phyloP scores from a whole-genome alignment of 2,797 vertebrate species.

The Sarcophilus harrisii region DNA sequence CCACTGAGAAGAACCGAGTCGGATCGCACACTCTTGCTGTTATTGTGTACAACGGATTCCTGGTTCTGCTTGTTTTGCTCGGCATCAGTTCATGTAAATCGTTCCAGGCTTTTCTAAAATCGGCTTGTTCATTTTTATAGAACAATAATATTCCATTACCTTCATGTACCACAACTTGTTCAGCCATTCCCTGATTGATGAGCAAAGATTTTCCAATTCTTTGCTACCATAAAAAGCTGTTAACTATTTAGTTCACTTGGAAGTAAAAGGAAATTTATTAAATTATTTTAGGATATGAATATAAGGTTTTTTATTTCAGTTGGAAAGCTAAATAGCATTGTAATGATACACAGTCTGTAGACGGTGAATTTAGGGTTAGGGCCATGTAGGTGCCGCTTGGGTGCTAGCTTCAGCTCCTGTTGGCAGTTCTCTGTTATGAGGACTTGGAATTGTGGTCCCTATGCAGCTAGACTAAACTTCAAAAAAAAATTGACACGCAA shows the following conservation, averaged over 20 bases:
- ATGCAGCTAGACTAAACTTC: background rate
- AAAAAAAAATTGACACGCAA: background rate
- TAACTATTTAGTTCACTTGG: slow-evolving; percentile 41
- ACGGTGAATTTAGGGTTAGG: background rate
- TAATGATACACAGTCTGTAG: slow-evolving; percentile 27
- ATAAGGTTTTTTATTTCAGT: slow-evolving; percentile 46
- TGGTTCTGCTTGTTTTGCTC: too few relatives aligned
- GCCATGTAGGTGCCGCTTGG: background rate
- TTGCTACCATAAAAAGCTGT: background rate
- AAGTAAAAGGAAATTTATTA: slow-evolving; percentile 43
- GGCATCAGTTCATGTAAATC: too few relatives aligned
- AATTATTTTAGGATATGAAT: slow-evolving; percentile 26
- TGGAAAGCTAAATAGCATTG: slow-evolving; percentile 40
- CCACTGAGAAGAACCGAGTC: too few relatives aligned
- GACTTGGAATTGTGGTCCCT: background rate
- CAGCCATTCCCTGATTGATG: too few relatives aligned
- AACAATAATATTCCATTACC: too few relatives aligned
- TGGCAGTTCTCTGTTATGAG: background rate
- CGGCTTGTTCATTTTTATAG: too few relatives aligned
- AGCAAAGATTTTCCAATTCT: too few relatives aligned
- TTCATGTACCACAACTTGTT: too few relatives aligned
- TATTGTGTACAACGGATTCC: too few relatives aligned
- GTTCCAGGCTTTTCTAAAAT: too few relatives aligned
- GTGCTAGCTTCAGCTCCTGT: background rate
- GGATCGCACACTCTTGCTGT: too few relatives aligned